Conservation (phyloP, 2,113 vertebrate genomes). For the Lophotis ruficrista region DNA sequence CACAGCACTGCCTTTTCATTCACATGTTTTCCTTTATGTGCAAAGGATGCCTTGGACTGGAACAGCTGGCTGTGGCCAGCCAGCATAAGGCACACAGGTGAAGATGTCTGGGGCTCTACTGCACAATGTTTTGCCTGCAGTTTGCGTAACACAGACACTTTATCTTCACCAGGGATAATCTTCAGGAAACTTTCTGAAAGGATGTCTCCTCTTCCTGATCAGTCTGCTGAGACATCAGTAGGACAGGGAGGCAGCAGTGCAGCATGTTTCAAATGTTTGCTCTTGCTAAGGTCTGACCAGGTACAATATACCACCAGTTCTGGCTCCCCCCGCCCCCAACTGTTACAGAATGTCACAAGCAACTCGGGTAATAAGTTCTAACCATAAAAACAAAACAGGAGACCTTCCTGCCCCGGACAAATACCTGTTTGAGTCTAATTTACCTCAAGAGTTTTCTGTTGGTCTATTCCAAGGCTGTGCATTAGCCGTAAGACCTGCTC, state of each 20-base stretch:
- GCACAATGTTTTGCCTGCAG: neutral
- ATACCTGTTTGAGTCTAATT: neutral
- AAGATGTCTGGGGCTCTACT: neutral
- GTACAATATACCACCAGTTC: neutral
- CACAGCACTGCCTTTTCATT: neutral
- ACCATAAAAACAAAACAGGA: neutral
- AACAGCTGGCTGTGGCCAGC: neutral
- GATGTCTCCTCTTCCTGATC: neutral
- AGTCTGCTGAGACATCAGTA: neutral
- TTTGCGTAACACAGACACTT: neutral
- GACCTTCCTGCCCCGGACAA: neutral
- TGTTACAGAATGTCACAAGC: neutral
- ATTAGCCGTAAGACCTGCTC: slow-evolving; percentile 96
- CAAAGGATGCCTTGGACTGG: neutral
- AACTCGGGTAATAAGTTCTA: neutral
- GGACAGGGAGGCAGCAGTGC: neutral
- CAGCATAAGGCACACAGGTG: neutral
- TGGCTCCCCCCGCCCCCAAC: rapidly evolving
- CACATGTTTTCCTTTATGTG: neutral
- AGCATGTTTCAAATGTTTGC: neutral
- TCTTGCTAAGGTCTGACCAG: neutral
- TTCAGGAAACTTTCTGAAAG: neutral
- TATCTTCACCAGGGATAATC: neutral
- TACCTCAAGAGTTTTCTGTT: slow-evolving; percentile 98
- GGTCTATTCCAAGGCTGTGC: slow-evolving; percentile 98